Percentiles rank a stretch among this genome's conserved stretches.
Conservation (phyloP, 2,113 vertebrate species). For the Sorex araneus region DNA sequence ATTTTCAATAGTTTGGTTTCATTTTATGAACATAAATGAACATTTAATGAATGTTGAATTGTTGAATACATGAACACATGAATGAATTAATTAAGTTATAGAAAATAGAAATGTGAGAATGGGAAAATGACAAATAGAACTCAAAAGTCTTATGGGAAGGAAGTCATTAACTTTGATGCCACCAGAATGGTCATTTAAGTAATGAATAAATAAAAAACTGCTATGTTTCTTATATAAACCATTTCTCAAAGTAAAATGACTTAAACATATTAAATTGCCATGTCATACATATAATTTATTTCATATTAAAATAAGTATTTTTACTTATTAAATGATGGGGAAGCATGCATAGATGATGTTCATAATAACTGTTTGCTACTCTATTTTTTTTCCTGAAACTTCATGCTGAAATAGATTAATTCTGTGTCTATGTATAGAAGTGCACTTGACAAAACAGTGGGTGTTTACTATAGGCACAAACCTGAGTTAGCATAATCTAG, state of each 20-base stretch:
- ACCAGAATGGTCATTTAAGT: neutral
- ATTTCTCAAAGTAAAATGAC: conserved; percentile 7
- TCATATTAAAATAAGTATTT: neutral
- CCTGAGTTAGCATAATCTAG: conserved; percentile 66
- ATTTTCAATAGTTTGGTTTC: conserved; percentile 1
- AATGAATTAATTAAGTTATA: conserved; percentile 33
- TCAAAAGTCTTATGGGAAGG: neutral
- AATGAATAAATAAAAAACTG: neutral
- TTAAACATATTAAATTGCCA: neutral
- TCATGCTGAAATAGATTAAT: neutral
- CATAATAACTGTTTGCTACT: neutral
- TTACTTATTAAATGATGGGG: neutral
- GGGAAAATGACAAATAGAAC: neutral
- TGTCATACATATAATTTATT: neutral
- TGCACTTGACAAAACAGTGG: rapidly evolving
- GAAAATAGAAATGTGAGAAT: neutral
- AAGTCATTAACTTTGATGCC: conserved; percentile 35
- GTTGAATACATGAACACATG: neutral
- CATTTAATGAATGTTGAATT: neutral
- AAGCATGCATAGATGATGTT: neutral
- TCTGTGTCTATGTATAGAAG: neutral
- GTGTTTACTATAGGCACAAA: neutral
- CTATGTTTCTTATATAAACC: neutral
- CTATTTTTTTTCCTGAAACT: neutral
- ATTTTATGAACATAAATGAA: neutral